phyloP scores from a whole-genome alignment of 1,140 invertebrate genomes.

The Ganaspis sp. region DNA sequence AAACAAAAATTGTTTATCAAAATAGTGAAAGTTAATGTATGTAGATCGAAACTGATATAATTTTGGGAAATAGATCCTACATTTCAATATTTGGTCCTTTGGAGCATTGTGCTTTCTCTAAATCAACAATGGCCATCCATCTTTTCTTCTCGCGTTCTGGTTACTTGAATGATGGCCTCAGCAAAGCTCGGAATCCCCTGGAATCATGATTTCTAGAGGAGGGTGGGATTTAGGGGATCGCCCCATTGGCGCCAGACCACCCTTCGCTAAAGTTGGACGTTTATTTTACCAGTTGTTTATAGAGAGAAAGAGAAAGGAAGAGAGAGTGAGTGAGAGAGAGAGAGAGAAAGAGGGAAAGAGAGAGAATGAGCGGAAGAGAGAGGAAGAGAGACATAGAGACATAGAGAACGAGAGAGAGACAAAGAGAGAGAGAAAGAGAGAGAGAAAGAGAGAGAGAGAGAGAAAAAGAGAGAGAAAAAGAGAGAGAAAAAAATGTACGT shows the following conservation, averaged over 20 bases:
- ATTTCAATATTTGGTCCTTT: constrained; percentile 38
- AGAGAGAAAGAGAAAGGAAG: background rate
- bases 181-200: background rate
- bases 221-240: constrained; percentile 58
- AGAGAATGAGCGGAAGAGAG: no score
- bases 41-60: no score
- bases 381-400: no score
- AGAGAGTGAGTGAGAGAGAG: no score
- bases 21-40: background rate
- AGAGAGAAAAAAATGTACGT: background rate
- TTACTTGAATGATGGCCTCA: constrained; percentile 14
- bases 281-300: constrained; percentile 33
- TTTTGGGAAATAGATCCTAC: background rate
- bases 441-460: background rate
- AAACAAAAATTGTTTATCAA: background rate
- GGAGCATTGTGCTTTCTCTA: constrained; percentile 31
- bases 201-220: constrained; percentile 31
- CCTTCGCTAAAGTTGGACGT: constrained; percentile 28
- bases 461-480: background rate
- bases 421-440: no score
- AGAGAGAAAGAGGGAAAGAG: no score
- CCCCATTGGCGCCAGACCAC: constrained; percentile 44
- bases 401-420: background rate
- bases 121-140: constrained; percentile 47
- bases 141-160: constrained; percentile 35